Evolutionary conservation across 2,797 vertebrate genomes (phyloP).

Genomic region (Anomalospiza imberbis): DNA sequence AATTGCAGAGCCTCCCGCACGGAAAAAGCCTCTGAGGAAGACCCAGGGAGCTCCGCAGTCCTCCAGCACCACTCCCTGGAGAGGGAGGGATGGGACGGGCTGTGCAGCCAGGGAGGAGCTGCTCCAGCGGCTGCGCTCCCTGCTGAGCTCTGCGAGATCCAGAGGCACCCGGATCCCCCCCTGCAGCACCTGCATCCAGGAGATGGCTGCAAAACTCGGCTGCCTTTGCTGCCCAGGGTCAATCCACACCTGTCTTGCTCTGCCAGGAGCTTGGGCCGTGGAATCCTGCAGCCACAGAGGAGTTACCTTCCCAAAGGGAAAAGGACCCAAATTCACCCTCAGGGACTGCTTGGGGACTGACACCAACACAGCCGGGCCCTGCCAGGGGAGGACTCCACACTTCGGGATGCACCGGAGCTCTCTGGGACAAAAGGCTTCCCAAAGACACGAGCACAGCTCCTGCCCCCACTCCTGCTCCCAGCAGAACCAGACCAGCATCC

Average conservation of each 20-base stretch:
- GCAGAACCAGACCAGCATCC: not conserved
- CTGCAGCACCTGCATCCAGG: not conserved
- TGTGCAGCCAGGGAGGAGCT: not conserved
- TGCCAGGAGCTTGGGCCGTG: not conserved
- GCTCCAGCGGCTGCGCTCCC: not conserved
- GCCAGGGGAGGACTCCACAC: not conserved
- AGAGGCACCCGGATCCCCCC: fast-evolving
- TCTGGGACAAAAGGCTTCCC: not conserved
- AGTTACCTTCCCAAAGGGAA: not conserved
- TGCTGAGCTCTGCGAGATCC: not conserved
- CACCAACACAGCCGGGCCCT: not conserved
- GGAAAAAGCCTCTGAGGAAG: not conserved
- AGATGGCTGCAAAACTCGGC: no score
- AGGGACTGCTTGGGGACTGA: not conserved
- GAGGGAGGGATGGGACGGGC: not conserved
- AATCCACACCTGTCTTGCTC: not conserved
- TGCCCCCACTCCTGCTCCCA: not conserved
- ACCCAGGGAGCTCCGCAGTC: not conserved
- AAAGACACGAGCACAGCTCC: not conserved
- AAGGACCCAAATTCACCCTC: not conserved
- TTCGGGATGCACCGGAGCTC: fast-evolving
- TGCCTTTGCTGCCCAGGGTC: not conserved
- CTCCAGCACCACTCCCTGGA: slow-evolving; percentile 46
- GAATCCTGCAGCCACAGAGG: not conserved
- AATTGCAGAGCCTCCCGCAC: not conserved